Base-by-base conservation (phyloP, 2,113 vertebrate species). In the Mormoops blainvillei region DNA sequence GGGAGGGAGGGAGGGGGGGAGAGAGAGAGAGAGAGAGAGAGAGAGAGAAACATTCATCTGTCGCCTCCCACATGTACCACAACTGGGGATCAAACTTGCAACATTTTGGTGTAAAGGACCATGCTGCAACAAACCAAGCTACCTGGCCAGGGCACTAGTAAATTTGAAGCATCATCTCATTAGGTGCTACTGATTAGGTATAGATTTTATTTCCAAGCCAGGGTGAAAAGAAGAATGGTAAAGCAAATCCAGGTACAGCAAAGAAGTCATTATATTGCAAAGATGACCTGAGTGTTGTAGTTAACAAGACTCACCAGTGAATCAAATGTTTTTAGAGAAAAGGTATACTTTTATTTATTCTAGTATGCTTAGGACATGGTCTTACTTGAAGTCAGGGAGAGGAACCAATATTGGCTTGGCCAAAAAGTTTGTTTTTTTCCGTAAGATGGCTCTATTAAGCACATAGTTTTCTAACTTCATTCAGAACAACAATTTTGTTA, bases 241-340 rank as follows among this genome's bases (percentile, higher is more conserved):
- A 89, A 92, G 13, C 6, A 81, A 45, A 81, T 22, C 20, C 3
- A 88, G 28, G 31, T 71, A 63, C 15, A 67, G 18, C 28, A 20
- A 56, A 71, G 18, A 86, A 43, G 10, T 95, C 41, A 83, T 54
- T 86, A 33, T 63, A 56, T n/a, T 80, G 56, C 33, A 95, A 93
- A 28, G 41, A 74, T 91, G 24, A 91, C 2, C 43, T 78, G 28
- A 83, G 5, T n/a, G 33, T 70, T 84, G 18, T n/a, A 65, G 24
- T 71, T 82, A 77, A 50, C 31, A 87, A 84, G 56, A 76, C 10
- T 36, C 36, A n/a, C 50, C 67, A 33, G 58, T 80, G 77, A 95
- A 93, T 94, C 50, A 85, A 80, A 94, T 56, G 95, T 83, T 76
- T 93, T 63, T 89, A 91, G 50, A 74, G 33, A 94, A 91, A 19